phyloP scores from a whole-genome alignment of 2,888 invertebrate species.

The Luffia ferchaultella region DNA sequence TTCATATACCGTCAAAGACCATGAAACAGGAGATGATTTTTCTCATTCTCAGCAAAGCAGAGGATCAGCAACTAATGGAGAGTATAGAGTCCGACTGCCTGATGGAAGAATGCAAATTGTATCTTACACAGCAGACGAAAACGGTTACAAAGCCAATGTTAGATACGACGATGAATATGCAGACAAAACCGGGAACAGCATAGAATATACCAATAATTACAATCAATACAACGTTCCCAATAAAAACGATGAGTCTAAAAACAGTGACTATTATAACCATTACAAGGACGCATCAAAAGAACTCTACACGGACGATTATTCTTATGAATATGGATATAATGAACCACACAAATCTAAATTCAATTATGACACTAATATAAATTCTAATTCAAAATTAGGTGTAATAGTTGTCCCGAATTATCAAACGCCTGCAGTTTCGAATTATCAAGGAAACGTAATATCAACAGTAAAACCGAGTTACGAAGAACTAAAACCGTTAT shows the following conservation, averaged over 20 bases:
- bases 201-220: conserved; percentile 15
- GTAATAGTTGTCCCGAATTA: conserved; percentile 12
- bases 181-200: conserved; percentile 23
- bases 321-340: neutral
- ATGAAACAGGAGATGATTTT: conserved; percentile 71
- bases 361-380: conserved; percentile 8
- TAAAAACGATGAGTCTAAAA: conserved; percentile 12
- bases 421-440: conserved; percentile 15
- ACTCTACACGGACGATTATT: conserved; percentile 36
- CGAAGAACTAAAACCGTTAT: conserved; percentile 4
- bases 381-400: conserved; percentile 8
- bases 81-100: conserved; percentile 73
- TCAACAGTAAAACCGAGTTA: conserved; percentile 6
- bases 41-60: conserved; percentile 71
- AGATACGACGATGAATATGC: conserved; percentile 60
- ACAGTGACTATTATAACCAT: conserved; percentile 25
- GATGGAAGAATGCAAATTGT: conserved; percentile 73
- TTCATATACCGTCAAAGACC: conserved; percentile 70
- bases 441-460: conserved; percentile 14
- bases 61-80: conserved; percentile 70
- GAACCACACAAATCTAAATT: neutral
- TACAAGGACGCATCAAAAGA: conserved; percentile 39
- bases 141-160: conserved; percentile 73
- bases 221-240: conserved; percentile 15
- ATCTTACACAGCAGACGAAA: conserved; percentile 72